Conservation (phyloP, 1,140 invertebrate genomes). For the Choristoneura fumiferana region DNA sequence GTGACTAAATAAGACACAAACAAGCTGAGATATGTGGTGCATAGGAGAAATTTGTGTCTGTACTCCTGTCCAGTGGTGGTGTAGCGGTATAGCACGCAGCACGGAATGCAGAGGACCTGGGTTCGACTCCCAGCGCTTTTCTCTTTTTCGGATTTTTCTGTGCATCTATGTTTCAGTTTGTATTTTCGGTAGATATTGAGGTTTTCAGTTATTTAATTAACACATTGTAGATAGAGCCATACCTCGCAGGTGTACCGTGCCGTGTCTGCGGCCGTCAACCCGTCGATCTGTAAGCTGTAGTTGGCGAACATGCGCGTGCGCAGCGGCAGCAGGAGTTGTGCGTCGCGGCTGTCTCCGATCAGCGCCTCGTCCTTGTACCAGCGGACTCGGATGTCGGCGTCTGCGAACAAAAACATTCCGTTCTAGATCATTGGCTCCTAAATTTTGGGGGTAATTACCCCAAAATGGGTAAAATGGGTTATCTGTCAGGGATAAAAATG, state of each 20-base stretch:
- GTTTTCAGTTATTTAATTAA: too few relatives aligned
- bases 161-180: too few relatives aligned
- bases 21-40: too few relatives aligned
- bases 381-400: slow-evolving; percentile 46
- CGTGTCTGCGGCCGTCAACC: slow-evolving; percentile 81
- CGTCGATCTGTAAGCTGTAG: slow-evolving; percentile 83
- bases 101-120: too few relatives aligned
- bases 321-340: slow-evolving; percentile 59
- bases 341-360: slow-evolving; percentile 80
- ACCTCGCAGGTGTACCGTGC: slow-evolving; percentile 86
- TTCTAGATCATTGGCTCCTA: not conserved
- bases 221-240: not conserved
- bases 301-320: slow-evolving; percentile 83
- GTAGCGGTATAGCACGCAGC: too few relatives aligned
- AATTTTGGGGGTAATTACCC: too few relatives aligned
- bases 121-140: too few relatives aligned
- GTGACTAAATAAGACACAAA: too few relatives aligned
- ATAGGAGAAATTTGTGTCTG: too few relatives aligned
- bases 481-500: not conserved
- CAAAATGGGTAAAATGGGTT: not conserved
- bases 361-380: slow-evolving; percentile 79
- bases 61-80: too few relatives aligned
- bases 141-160: too few relatives aligned
- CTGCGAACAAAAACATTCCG: slow-evolving; percentile 31
- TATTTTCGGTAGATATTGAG: too few relatives aligned